Conservation (phyloP, 2,113 vertebrate species). For the Corythoichthys haematopterus region DNA sequence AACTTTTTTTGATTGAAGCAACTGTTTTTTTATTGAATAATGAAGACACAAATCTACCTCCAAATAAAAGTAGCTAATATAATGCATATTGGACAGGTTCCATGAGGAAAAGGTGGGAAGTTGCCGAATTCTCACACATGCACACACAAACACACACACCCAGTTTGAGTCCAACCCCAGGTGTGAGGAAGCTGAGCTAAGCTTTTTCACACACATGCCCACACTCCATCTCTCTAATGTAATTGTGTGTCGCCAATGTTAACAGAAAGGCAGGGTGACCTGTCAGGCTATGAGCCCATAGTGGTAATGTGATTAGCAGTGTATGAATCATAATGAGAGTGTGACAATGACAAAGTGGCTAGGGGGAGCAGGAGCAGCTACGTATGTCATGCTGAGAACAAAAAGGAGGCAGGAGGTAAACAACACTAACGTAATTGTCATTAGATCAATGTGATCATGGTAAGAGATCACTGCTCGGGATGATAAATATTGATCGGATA, state of each 20-base stretch:
- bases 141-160: constrained; percentile 14
- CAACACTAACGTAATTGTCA: constrained; percentile 38
- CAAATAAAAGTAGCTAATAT: background rate
- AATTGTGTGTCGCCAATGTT: constrained; percentile 41
- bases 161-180: constrained; percentile 26
- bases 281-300: constrained; percentile 35
- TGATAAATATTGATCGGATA: constrained; percentile 60
- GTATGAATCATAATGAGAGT: constrained; percentile 45
- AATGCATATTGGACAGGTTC: background rate
- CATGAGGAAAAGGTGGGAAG: background rate
- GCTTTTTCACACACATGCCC: constrained; percentile 27
- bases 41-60: too few species aligned
- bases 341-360: constrained; percentile 32
- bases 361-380: constrained; percentile 9
- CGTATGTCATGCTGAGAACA: background rate
- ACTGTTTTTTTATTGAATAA: too few species aligned
- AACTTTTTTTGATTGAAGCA: too few species aligned
- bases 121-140: constrained; percentile 14
- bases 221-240: constrained; percentile 28
- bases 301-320: constrained; percentile 37
- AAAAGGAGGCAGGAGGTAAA: constrained; percentile 30
- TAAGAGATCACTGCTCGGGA: constrained; percentile 48
- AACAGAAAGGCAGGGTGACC: constrained; percentile 53
- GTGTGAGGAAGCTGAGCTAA: constrained; percentile 41
- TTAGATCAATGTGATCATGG: constrained; percentile 49